These are phyloP conservation scores for Ammodytes marinus DNA, from an alignment of 2,113 vertebrate species.

Conservation along the genomic window DNA sequence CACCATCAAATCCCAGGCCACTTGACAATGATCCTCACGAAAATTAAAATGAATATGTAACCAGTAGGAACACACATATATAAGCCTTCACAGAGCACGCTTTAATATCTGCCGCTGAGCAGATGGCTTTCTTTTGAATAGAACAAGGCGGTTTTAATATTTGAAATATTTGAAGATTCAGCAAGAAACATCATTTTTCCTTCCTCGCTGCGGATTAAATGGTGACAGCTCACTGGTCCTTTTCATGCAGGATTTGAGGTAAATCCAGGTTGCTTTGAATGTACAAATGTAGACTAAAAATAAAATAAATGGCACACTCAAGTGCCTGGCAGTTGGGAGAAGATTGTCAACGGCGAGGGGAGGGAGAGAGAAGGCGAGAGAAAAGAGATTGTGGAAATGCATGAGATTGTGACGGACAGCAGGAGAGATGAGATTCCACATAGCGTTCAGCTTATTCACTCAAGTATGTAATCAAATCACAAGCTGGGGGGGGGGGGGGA, in stretches of 20 bases:
- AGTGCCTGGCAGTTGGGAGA: conserved; percentile 14
- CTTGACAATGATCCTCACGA: conserved; percentile 47
- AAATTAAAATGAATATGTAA: conserved; percentile 74
- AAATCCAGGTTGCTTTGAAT: conserved; percentile 71
- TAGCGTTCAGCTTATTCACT: conserved; percentile 64
- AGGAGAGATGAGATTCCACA: conserved; percentile 63
- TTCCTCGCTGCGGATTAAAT: conserved; percentile 67
- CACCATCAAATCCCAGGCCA: conserved; percentile 32
- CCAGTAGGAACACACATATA: conserved; percentile 51
- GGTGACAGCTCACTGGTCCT: conserved; percentile 69
- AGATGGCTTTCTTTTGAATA: conserved; percentile 61
- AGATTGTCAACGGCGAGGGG: neutral
- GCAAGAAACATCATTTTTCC: conserved; percentile 65
- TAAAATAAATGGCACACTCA: conserved; percentile 33
- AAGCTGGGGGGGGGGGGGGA: conserved; percentile 19
- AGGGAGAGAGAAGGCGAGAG: conserved; percentile 12
- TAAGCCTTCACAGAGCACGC: conserved; percentile 57
- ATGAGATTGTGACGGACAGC: conserved; percentile 60
- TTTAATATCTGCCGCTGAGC: conserved; percentile 66
- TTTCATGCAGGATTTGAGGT: conserved; percentile 77
- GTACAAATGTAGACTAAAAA: conserved; percentile 46
- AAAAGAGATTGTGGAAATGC: conserved; percentile 48
- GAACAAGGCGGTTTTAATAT: conserved; percentile 71
- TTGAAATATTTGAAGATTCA: conserved; percentile 80
- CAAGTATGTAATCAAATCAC: conserved; percentile 74